Base-by-base conservation (phyloP, 2,888 invertebrate genomes). In the Lutraria lutraria region DNA sequence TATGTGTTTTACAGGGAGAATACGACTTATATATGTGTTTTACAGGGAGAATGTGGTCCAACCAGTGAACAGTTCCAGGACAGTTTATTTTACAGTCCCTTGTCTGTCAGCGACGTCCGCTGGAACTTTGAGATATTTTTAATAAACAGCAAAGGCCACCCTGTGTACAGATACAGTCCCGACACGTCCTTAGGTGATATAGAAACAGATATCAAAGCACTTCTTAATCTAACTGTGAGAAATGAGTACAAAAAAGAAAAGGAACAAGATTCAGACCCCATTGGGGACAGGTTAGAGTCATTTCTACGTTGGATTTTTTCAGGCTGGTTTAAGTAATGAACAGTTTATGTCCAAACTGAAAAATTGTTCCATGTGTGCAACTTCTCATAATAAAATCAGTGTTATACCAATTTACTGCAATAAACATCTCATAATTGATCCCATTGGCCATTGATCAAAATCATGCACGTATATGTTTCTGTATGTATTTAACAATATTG, bases 61-160 rank as follows among this genome's bases (percentile, higher is more conserved):
- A 94, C 94, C 3, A 87, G 80, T 19, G 93, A 92, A 53, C 85
- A 88, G n/a, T 95, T 94, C 88, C 79, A 90, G 68, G 86, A 88
- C 13, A 16, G 60, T 15, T 89, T 95, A 21, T 93, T 92, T 86
- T 95, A 95, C 89, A 83, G 88, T 3, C 94, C 95, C 0, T 88
- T 94, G 82, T 87, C 88, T 25, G 93, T 93, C 54, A 92, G 92
- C 60, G 95, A 95, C 83, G 92, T 95, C 15, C 88, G 92, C 52
- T 95, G 95, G 95, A 95, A 95, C 92, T 95, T 93, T 90, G 95
- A 95, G 88, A 93, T 93, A n/a, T 95, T 95, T 87, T 92, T 95
- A 12, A 91, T 95, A 16, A 91, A 92, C 83, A 89, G 85, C 60
- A 86, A 54, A 89, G 95, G 86, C n/a, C 81, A 82, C 52, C 90